Evolutionary conservation across 2,888 invertebrate species (phyloP).

Genomic region (Hemithea aestivaria): DNA sequence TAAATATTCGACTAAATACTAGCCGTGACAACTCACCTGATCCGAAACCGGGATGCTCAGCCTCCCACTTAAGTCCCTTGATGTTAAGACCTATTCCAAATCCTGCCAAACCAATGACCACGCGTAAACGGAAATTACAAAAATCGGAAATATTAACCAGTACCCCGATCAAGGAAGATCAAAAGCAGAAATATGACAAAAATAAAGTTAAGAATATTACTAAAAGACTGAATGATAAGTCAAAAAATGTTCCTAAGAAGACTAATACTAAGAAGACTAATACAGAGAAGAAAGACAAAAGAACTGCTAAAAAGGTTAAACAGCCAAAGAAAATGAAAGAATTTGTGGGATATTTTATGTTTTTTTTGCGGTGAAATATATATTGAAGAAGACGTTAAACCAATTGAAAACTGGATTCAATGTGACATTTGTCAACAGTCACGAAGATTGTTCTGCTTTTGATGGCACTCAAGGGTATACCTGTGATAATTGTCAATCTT

Average conservation of each 20-base stretch:
- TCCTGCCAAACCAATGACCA: constrained; percentile 19
- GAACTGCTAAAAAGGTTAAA: constrained; percentile 25
- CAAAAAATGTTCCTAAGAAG: constrained; percentile 25
- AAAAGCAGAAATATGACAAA: constrained; percentile 25
- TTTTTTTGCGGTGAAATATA: constrained; percentile 27
- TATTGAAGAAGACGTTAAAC: constrained; percentile 22
- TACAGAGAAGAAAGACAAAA: constrained; percentile 19
- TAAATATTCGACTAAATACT: constrained; percentile 13
- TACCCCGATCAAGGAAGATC: constrained; percentile 21
- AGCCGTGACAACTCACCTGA: constrained; percentile 12
- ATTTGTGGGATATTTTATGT: constrained; percentile 28
- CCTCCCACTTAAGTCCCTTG: constrained; percentile 23
- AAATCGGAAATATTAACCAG: constrained; percentile 24
- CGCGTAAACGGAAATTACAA: constrained; percentile 23
- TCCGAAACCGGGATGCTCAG: constrained; percentile 20
- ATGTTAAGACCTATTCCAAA: constrained; percentile 24
- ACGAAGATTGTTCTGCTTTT: constrained; percentile 25
- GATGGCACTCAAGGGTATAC: constrained; percentile 24
- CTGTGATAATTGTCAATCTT: constrained; percentile 22
- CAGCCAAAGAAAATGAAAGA: constrained; percentile 25
- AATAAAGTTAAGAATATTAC: constrained; percentile 27
- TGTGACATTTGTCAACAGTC: constrained; percentile 28
- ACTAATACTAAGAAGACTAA: constrained; percentile 20
- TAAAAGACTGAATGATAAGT: constrained; percentile 26
- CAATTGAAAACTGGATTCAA: constrained; percentile 29